Conservation (phyloP, 2,888 invertebrate species). For the Latheticus oryzae region DNA sequence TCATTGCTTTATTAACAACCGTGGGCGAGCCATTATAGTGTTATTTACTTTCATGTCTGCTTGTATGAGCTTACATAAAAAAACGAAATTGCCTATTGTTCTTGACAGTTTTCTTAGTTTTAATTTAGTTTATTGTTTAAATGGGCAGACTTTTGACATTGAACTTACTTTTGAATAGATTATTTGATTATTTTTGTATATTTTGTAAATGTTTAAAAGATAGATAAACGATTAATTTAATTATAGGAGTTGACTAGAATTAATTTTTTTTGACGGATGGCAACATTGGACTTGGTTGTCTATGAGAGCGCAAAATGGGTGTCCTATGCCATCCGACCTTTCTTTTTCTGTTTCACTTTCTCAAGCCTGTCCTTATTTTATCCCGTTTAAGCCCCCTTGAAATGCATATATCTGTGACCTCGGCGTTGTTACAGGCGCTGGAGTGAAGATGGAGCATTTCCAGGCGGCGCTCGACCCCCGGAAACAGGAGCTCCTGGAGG, state of each 20-base stretch:
- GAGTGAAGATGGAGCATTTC: conserved; percentile 97
- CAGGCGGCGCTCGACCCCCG: conserved; percentile 97
- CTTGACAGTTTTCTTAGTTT: conserved; percentile 14
- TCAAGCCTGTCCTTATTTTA: conserved; percentile 22
- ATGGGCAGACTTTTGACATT: too few relatives aligned
- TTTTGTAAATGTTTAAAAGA: too few relatives aligned
- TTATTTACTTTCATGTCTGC: background rate
- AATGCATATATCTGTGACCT: conserved; percentile 60
- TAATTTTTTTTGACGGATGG: conserved; percentile 10
- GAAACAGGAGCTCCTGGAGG: conserved; percentile 98
- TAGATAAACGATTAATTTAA: too few relatives aligned
- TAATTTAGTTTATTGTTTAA: conserved; percentile 22
- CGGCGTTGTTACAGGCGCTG: conserved; percentile 78
- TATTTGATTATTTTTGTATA: too few relatives aligned
- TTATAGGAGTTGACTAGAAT: too few relatives aligned
- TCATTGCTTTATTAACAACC: background rate
- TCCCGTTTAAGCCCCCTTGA: conserved; percentile 51
- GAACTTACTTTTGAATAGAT: conserved; percentile 6
- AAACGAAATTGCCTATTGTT: conserved; percentile 11
- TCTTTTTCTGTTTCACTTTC: conserved; percentile 24
- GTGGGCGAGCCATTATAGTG: conserved; percentile 1
- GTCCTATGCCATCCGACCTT: conserved; percentile 26
- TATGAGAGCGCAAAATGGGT: conserved; percentile 20
- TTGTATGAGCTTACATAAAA: background rate
- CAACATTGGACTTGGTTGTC: too few relatives aligned